A percentile compares a stretch with the other conserved stretches of the same genome.
Conservation (phyloP, 1,140 invertebrate genomes). For the Pseudomyrmex pallidus region DNA sequence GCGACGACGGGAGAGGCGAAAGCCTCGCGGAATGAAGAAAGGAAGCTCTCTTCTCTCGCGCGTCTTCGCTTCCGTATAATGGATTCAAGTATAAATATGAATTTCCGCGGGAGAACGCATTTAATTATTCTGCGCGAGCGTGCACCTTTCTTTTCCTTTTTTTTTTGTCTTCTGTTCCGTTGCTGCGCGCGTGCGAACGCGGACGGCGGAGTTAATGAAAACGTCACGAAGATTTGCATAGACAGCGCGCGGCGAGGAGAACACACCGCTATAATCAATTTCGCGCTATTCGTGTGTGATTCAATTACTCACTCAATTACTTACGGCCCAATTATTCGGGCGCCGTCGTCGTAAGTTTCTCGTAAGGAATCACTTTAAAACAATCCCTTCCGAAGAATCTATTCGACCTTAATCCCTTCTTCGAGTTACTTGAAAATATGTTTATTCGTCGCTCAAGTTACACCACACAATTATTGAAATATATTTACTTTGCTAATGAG, state of each 20-base stretch:
- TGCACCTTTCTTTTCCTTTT: conserved; percentile 37
- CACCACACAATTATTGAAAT: too few species aligned
- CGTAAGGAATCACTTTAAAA: background rate
- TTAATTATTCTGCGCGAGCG: conserved; percentile 72
- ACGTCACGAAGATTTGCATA: conserved; percentile 76
- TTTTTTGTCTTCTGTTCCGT: conserved; percentile 26
- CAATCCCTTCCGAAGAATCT: conserved; percentile 10
- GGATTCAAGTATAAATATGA: conserved; percentile 77
- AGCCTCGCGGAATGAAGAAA: background rate
- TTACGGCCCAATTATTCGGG: conserved; percentile 56
- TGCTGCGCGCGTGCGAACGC: background rate
- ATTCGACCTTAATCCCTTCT: conserved; percentile 8
- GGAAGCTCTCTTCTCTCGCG: conserved; percentile 20
- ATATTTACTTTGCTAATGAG: too few species aligned
- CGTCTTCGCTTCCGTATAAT: conserved; percentile 66
- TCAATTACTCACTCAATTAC: conserved; percentile 69
- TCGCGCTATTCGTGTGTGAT: conserved; percentile 63
- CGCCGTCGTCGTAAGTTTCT: conserved; percentile 26
- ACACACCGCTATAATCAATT: conserved; percentile 69
- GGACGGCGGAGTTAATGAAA: conserved; percentile 74
- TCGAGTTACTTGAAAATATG: conserved; percentile 8
- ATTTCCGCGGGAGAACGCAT: conserved; percentile 72
- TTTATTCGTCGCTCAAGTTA: background rate
- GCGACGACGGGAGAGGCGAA: conserved; percentile 19
- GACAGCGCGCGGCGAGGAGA: conserved; percentile 50